Base-by-base conservation (phyloP, 2,797 vertebrate genomes). In the Mormyrus proboscirostris region DNA sequence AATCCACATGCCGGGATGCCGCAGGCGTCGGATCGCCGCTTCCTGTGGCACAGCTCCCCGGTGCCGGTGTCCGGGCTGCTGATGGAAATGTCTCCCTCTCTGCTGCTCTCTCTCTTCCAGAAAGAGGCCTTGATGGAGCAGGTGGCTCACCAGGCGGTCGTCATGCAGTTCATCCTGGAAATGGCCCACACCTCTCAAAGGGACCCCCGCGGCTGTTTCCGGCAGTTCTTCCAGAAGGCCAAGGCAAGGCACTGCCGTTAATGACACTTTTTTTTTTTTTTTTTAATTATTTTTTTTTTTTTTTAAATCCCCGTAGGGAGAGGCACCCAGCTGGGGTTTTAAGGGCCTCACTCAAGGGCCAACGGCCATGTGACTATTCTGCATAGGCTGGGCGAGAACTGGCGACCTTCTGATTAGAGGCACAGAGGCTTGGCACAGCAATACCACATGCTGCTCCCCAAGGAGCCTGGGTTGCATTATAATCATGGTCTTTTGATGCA, bases 141-240 rank as follows among this genome's bases (percentile, higher is more conserved):
- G 95, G 96, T 99, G 92, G 99, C 99, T 19, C 98, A 99, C 91
- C 99, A 99, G 94, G 97, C 97, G 83, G 97, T 99, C 29, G 99
- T 97, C 83, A 98, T 99, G 98, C 98, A 99, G 93, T 99, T 99
- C 94, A 99, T 99, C 93, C 96, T 99, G 95, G 98, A 99, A 96
- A 98, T 98, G 97, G 98, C 97, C 38, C 96, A 95, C 90, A 98
- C 94, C 91, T 96, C 96, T 91, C 97, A 97, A 91, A 96, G 97
- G 94, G 99, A 99, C 94, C 98, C 99, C 83, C 94, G 98, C 89
- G 97, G 97, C 89, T 98, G 98, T 95, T 99, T 99, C 94, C 96
- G 98, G 91, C 96, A 98, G 83, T 99, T 99, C 95, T 99, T 99
- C 94, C 97, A 98, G 92, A 99, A 97, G 97, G 97, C 98, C 94